Conservation (phyloP, 2,888 invertebrate genomes). For the Athetis lepigone region DNA sequence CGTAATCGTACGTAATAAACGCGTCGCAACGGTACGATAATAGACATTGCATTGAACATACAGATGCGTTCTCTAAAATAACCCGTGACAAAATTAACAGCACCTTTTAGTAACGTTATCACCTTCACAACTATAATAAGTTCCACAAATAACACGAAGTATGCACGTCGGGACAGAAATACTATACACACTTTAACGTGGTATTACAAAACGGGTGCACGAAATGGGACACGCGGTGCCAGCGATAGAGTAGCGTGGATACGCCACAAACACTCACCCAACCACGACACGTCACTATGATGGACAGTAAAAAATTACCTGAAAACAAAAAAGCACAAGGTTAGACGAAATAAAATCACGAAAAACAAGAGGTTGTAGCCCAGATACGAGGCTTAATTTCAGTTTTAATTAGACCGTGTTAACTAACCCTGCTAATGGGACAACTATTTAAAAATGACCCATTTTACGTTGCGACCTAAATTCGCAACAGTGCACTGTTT, state of each 20-base stretch:
- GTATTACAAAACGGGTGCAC: slow-evolving; percentile 73
- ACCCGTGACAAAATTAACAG: slow-evolving; percentile 84
- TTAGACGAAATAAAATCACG: slow-evolving; percentile 65
- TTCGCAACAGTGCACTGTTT: slow-evolving; percentile 81
- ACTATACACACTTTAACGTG: slow-evolving; percentile 76
- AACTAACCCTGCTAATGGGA: slow-evolving; percentile 82
- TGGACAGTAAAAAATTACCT: slow-evolving; percentile 79
- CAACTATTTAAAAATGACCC: slow-evolving; percentile 86
- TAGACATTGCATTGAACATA: slow-evolving; percentile 81
- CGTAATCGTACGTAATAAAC: slow-evolving; percentile 49
- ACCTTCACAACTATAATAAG: slow-evolving; percentile 87
- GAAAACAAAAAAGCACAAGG: slow-evolving; percentile 79
- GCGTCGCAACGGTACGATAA: slow-evolving; percentile 58
- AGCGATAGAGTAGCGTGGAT: slow-evolving; percentile 68
- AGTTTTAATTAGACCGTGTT: slow-evolving; percentile 86
- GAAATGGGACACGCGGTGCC: slow-evolving; percentile 72
- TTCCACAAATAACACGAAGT: slow-evolving; percentile 80
- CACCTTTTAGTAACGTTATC: slow-evolving; percentile 80
- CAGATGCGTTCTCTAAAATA: slow-evolving; percentile 82
- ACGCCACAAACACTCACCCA: slow-evolving; percentile 64
- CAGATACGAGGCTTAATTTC: slow-evolving; percentile 69
- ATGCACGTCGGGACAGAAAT: slow-evolving; percentile 80
- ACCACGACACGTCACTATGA: slow-evolving; percentile 53
- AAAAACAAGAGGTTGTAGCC: slow-evolving; percentile 68
- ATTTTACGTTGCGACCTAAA: slow-evolving; percentile 84